Base-by-base conservation (phyloP, 1,140 invertebrate genomes). In the Drosophila navojoa region DNA sequence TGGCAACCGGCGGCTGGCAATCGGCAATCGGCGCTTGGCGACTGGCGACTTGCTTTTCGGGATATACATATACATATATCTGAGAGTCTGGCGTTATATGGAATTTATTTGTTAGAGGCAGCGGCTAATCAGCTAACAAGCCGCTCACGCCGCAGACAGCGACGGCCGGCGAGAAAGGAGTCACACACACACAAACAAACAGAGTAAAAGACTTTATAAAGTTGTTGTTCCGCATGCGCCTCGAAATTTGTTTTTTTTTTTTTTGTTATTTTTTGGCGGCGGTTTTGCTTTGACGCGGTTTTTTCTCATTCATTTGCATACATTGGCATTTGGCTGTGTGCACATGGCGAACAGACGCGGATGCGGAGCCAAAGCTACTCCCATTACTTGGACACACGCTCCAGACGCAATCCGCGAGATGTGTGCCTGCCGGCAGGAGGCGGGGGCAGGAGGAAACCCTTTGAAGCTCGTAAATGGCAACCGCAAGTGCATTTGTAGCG, bases 401-500 rank as follows among this genome's bases (percentile, higher is more conserved):
- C 58, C 62, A 71, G 53, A 70, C 75, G 42, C 49, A 53, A 60
- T 45, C 49, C 47, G 16, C 47, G 32, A 25, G 22, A 16, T 13
- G 49, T 13, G 9, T 16, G 49, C 3, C 27, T n/a, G 27, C 9
- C 19, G 25, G 16, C 13, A 6, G 22, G 11, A 57, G n/a, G 13
- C 5, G 47, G 19, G 57, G 61, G 40, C 32, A 10, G 29, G 11
- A 67, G 52, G 52, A 62, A 68, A 71, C 82, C 84, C 78, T 87
- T 82, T 79, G 75, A 69, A 60, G 76, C 79, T 82, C 82, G 76
- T 87, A 86, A 86, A 86, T 77, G 82, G 62, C 76, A 86, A 86
- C 82, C 82, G 82, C 82, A 86, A 86, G 79, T 86, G 82, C 82
- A 86, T 86, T 86, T 86, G 82, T 79, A 82, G 79, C 82, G 79